These are phyloP conservation scores for Eulemur albifrons DNA, from an alignment of 2,797 vertebrate species.

Conservation along the genomic window DNA sequence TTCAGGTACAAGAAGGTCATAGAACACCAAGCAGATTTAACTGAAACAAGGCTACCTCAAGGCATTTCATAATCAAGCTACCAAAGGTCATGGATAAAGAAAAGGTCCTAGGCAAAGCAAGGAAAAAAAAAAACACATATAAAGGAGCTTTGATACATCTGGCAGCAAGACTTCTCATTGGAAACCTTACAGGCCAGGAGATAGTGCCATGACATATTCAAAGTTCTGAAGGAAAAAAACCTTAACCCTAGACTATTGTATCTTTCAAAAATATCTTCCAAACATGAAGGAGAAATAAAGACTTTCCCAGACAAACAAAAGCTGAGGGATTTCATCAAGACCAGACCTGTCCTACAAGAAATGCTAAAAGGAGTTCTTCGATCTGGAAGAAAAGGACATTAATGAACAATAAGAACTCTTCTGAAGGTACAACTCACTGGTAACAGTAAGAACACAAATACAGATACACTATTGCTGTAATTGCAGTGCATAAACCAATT, in stretches of 20 bases:
- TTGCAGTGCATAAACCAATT: background rate
- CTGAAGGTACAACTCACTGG: background rate
- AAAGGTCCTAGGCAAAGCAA: background rate
- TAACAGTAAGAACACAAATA: background rate
- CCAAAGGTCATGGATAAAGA: background rate
- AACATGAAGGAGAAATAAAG: background rate
- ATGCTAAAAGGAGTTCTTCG: background rate
- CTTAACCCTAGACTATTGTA: background rate
- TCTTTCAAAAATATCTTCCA: background rate
- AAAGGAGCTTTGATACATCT: background rate
- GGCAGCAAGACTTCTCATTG: background rate
- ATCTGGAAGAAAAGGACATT: background rate
- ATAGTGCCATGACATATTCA: background rate
- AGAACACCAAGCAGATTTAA: background rate
- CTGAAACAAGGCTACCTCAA: background rate
- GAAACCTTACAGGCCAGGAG: background rate
- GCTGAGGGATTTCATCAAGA: background rate
- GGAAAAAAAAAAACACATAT: too few species aligned
- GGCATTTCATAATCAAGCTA: background rate
- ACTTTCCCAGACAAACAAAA: background rate
- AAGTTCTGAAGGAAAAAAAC: background rate
- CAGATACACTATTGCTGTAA: background rate
- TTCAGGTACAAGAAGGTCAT: background rate
- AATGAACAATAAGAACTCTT: background rate
- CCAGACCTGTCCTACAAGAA: background rate